Base-by-base conservation (phyloP, 2,113 vertebrate genomes). In the Bagarius yarrelli region DNA sequence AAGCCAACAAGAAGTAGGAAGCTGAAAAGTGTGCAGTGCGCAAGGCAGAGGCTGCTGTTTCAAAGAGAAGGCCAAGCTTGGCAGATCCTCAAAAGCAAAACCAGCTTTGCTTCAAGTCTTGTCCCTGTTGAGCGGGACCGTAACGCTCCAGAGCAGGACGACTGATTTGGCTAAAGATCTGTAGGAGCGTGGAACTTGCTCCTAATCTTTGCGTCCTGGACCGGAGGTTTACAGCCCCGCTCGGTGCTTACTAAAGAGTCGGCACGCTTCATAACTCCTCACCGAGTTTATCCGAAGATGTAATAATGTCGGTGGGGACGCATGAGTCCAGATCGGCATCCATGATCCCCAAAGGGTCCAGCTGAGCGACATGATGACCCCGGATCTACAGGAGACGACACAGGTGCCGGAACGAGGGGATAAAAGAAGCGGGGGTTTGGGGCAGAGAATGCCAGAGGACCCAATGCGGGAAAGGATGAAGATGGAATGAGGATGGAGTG, bases 331-430 rank as follows among this genome's bases (percentile, higher is more conserved):
- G 95, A 95, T 99, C 98, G 67, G 98, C 97, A 93, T 99, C 98
- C 97, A 99, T 95, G 93, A 99, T 99, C 92, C 98, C 98, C 89
- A 99, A 94, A 75, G 98, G 98, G 92, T 99, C 98, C 94, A 99
- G 95, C 90, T 99, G 97, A 90, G 98, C 96, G 93, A 99, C 97
- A 91, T 99, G 97, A 90, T 99, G 98, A 93, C 97, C 98, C 89
- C 98, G 98, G 90, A 99, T 99, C 98, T 99, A 96, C 86, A 94
- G 87, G 76, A 83, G 71, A 78, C 63, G 81, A 85, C 6, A 53
- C 9, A 59, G 64, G 27, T 63, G 63, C 80, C 73, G 23, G 44
- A 25, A 32, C 14, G 8, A 36, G 34, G 18, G 18, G 23, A 23
- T 18, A 16, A 32, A 52, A 79, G 12, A 61, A 56, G 50, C 56